Evolutionary conservation across 2,113 vertebrate species (phyloP), one percentile per base, ranked within the genome.

Genomic region (Pao palembangensis): DNA sequence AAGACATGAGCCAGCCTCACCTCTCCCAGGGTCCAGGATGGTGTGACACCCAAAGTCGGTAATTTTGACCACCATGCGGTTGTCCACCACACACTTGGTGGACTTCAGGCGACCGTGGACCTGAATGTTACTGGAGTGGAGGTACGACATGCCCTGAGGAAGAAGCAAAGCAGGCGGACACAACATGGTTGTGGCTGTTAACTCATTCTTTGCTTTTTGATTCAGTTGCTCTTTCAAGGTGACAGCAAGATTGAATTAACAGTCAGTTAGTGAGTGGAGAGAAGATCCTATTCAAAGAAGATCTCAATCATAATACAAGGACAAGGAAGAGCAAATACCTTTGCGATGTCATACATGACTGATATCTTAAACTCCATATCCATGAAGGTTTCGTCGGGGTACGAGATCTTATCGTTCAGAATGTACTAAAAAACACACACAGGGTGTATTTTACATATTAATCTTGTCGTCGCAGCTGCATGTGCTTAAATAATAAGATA

Each of bases 321-420:
- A 3, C 1, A 25, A 11, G 53, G n/a, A 54, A 11, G 1, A 52
- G 57, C 5, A 6, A 38, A 76, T 93, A 98, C 97, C 94, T 99
- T 99, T 63, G 97, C 95, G 67, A 99, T 95, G 79, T 99, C 97
- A 31, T 96, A 96, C 92, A 99, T 93, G 80, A 99, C 92, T 0
- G 96, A 99, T 73, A 98, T 96, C 89, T 98, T 99, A 89, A 98
- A 99, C 78, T 98, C 96, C 93, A 93, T 94, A 53, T 99, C 97
- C 97, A 99, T 96, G 87, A 98, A 98, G 0, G 96, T 96, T 49
- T 93, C 94, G 1, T 99, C 95, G 15, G 96, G 97, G 68, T 99
- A 99, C 16, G 97, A 96, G 80, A 99, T 94, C 71, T 88, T 94
- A 86, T 99, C 94, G 67, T 94, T 94, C 72, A 99, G 92, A 79